Evolutionary conservation across 2,797 vertebrate genomes (phyloP).

Genomic region (Hoplostethus mediterraneus): DNA sequence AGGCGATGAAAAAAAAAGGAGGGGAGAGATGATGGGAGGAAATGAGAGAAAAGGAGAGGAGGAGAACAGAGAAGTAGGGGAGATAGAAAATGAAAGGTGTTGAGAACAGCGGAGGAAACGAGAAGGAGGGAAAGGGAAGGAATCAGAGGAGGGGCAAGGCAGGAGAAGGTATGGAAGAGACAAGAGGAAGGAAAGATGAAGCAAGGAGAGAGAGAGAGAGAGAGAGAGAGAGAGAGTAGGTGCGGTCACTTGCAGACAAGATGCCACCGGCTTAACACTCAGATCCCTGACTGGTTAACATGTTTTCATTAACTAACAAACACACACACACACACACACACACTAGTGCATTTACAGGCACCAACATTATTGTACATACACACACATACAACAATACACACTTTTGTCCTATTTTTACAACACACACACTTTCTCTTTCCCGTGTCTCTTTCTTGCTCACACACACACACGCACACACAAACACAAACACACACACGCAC

Average conservation of each 20-base stretch:
- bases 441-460: neutral
- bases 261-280: neutral
- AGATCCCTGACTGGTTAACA: neutral
- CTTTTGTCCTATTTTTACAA: neutral
- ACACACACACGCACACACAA: conserved; percentile 13
- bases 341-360: neutral
- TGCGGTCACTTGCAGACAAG: neutral
- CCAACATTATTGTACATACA: neutral
- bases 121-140: too few species aligned
- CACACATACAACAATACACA: neutral
- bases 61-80: too few species aligned
- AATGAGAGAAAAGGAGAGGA: too few species aligned
- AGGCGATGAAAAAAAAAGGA: too few species aligned
- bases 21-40: too few species aligned
- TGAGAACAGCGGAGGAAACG: too few species aligned
- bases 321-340: neutral
- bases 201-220: neutral
- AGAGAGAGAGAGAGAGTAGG: neutral
- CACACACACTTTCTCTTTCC: neutral
- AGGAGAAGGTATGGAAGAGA: neutral
- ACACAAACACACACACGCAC: neutral
- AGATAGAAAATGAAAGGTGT: too few species aligned
- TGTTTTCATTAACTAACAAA: neutral
- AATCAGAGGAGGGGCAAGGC: neutral
- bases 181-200: too few species aligned